Base-by-base conservation (phyloP, 2,113 vertebrate species). In the Aldabrachelys gigantea region DNA sequence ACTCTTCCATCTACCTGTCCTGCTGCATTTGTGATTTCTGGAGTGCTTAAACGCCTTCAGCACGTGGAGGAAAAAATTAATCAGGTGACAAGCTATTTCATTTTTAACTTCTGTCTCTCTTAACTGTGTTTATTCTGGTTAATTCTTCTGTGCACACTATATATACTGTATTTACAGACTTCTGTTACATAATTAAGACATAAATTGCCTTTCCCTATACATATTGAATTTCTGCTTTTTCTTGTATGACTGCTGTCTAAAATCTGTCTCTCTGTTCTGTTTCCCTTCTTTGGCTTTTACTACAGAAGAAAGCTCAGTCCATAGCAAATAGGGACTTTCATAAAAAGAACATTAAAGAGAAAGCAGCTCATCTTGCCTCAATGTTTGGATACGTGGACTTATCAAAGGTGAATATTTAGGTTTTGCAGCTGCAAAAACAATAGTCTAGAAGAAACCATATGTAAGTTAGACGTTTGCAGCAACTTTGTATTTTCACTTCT, bases 271-370 rank as follows among this genome's bases (percentile, higher is more conserved):
- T 96, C 47, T 91, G 10, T 89, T 93, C 93, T 91, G 47, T 96
- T 91, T 95, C 92, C 59, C 82, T 98, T 93, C 94, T 50, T 76
- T 91, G 92, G 87, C 85, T 95, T 56, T 95, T 87, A 69, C 89
- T 96, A 91, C 99, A 99, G 99, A 99, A 98, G 98, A 99, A 98
- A 98, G 98, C 99, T 97, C 99, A 99, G 97, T 98, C 98, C 92
- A 98, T 99, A 98, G 99, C 99, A 92, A 98, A 99, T 98, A 99
- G 99, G 98, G 99, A 99, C 93, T 99, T 99, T 98, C 99, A 99
- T 94, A 98, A 98, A 98, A 99, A 99, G 98, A 99, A 99, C 97
- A 99, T 99, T 97, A 99, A 99, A 98, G 99, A 99, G 95, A 99
- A 99, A 91, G 99, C 98, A 0, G 98, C 99, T 96, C 99, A 99